A percentile compares a stretch with the other conserved stretches of the same genome.
These are phyloP conservation scores for Nesometra sesokonis DNA, from an alignment of 35 echinoderm and acorn worm genomes.

Conservation along the genomic window DNA sequence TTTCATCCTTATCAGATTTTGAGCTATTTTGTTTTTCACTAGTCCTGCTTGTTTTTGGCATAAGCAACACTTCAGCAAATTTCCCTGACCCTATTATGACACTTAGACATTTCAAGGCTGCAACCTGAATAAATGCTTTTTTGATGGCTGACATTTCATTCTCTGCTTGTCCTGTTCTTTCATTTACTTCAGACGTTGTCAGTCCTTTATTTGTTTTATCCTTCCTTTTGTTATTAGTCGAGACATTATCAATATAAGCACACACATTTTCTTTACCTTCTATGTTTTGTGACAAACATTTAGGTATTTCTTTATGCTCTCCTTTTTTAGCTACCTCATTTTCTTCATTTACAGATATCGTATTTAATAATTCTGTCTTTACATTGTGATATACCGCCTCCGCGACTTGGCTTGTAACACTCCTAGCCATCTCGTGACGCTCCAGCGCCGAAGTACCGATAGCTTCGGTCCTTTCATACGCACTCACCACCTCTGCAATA, in stretches of 20 bases:
- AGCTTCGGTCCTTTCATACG: neutral
- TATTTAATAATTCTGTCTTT: neutral
- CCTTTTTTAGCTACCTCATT: neutral
- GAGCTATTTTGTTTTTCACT: too few relatives aligned
- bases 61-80: constrained; percentile 84
- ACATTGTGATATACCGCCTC: neutral
- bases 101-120: constrained; percentile 73
- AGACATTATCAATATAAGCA: neutral
- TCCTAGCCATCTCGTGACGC: neutral
- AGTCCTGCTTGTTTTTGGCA: constrained; percentile 48
- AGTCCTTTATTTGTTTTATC: constrained; percentile 12
- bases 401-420: neutral
- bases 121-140: constrained; percentile 40
- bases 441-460: neutral
- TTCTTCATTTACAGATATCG: constrained; percentile 47
- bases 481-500: neutral
- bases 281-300: neutral
- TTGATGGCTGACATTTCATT: constrained; percentile 46
- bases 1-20: too few relatives aligned
- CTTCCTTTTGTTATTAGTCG: neutral
- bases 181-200: constrained; percentile 5
- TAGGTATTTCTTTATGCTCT: neutral
- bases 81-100: constrained; percentile 74
- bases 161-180: constrained; percentile 31
- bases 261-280: neutral